A percentile compares a stretch with the other conserved stretches of the same genome.
Conservation (phyloP, 1,140 invertebrate genomes). For the Oryctes rhinoceros region DNA sequence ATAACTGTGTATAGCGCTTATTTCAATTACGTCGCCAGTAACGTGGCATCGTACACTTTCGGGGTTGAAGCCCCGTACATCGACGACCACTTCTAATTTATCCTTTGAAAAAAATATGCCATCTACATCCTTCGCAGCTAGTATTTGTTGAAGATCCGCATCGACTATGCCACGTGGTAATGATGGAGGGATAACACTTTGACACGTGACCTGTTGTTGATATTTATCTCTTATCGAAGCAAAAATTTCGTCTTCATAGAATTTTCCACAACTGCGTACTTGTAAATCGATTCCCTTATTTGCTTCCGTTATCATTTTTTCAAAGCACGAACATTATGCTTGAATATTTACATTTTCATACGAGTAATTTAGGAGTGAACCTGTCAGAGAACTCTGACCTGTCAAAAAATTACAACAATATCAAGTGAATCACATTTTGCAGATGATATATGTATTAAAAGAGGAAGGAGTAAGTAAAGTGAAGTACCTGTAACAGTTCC, state of each 20-base stretch:
- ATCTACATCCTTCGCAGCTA: background rate
- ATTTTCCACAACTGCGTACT: background rate
- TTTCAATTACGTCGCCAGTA: slow-evolving; percentile 11
- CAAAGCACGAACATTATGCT: background rate
- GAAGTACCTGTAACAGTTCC: too few species aligned
- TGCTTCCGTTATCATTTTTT: background rate
- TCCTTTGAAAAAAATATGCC: slow-evolving; percentile 16
- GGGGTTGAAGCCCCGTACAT: background rate
- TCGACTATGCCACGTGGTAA: background rate
- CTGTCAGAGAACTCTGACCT: background rate
- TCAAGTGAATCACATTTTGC: too few species aligned
- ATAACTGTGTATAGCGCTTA: background rate
- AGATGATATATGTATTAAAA: too few species aligned
- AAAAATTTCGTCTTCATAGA: background rate
- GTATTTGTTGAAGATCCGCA: background rate
- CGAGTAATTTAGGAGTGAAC: background rate
- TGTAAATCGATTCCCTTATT: background rate
- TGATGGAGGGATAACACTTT: background rate
- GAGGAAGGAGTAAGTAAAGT: too few species aligned
- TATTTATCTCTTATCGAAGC: background rate
- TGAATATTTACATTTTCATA: background rate
- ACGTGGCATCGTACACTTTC: slow-evolving; percentile 24
- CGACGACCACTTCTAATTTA: slow-evolving; percentile 11
- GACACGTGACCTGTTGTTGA: background rate
- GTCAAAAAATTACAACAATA: background rate